A percentile compares a stretch with the other conserved stretches of the same genome.
These are phyloP conservation scores for Nasua narica DNA, from an alignment of 2,797 vertebrate genomes.

Conservation along the genomic window DNA sequence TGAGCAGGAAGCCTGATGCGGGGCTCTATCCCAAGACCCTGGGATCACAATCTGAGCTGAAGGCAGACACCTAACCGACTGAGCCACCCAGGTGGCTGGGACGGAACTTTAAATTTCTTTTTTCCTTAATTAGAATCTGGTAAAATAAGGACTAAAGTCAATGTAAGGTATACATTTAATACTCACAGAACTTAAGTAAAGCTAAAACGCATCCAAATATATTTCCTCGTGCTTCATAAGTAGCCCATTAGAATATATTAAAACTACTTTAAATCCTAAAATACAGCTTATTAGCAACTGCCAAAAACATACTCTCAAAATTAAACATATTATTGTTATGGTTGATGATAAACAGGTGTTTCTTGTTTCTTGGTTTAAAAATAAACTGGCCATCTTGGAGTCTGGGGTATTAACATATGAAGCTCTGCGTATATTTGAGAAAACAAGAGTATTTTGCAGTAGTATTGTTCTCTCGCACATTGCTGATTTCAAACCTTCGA, in stretches of 20 bases:
- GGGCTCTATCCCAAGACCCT: no score
- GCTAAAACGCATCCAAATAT: constrained; percentile 24
- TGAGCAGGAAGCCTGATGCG: no score
- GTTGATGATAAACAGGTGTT: constrained; percentile 68
- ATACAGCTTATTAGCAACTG: constrained; percentile 43
- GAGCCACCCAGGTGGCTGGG: neutral
- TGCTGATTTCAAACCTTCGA: neutral
- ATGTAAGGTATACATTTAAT: neutral
- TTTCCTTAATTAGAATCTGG: constrained; percentile 52
- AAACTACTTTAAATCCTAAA: constrained; percentile 63
- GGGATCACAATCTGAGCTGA: neutral
- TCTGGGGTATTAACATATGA: constrained; percentile 28
- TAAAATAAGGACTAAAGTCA: constrained; percentile 48
- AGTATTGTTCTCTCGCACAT: neutral
- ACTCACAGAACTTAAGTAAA: constrained; percentile 37
- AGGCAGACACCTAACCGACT: neutral
- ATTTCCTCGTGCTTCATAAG: constrained; percentile 47
- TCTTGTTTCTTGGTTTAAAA: constrained; percentile 63
- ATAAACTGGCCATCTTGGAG: constrained; percentile 46
- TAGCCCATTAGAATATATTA: constrained; percentile 50
- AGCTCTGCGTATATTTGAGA: constrained; percentile 10
- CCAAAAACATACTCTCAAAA: constrained; percentile 54
- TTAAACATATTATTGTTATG: constrained; percentile 53
- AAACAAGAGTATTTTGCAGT: neutral
- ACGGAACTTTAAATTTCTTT: constrained; percentile 33